phyloP scores from a whole-genome alignment of 2,888 invertebrate genomes.

The Erpobdella octoculata region DNA sequence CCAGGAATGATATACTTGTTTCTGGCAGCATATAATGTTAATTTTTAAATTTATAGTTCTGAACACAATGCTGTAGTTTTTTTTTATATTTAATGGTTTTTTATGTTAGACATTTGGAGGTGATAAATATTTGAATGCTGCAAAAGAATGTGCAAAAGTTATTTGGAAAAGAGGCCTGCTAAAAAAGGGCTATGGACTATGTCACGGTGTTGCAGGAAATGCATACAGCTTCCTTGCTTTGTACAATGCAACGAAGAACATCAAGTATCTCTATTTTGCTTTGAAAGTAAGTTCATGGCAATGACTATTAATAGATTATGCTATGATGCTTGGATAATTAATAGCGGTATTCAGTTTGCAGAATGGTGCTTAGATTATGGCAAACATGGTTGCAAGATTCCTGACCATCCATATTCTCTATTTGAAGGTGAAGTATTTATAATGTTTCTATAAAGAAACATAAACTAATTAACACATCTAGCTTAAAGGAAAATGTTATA shows the following conservation, averaged over 20 bases:
- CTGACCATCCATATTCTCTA: slow-evolving; percentile 73
- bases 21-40: slow-evolving; percentile 44
- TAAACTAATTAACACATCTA: too few relatives aligned
- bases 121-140: slow-evolving; percentile 59
- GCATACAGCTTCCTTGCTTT: slow-evolving; percentile 72
- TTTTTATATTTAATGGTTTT: background rate
- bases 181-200: slow-evolving; percentile 69
- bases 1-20: slow-evolving; percentile 72
- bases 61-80: background rate
- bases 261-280: slow-evolving; percentile 67
- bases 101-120: slow-evolving; percentile 32
- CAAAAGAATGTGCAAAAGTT: slow-evolving; percentile 67
- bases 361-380: slow-evolving; percentile 73
- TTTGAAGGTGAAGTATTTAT: slow-evolving; percentile 77
- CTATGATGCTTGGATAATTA: background rate
- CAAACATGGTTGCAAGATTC: slow-evolving; percentile 57
- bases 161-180: slow-evolving; percentile 74
- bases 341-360: slow-evolving; percentile 58
- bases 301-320: background rate
- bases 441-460: too few relatives aligned
- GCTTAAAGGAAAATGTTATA: too few relatives aligned
- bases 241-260: slow-evolving; percentile 69
- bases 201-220: slow-evolving; percentile 81
- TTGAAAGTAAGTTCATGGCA: slow-evolving; percentile 45
- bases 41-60: background rate